Conservation (phyloP, 2,888 invertebrate species). For the Drosophila vallismaia region DNA sequence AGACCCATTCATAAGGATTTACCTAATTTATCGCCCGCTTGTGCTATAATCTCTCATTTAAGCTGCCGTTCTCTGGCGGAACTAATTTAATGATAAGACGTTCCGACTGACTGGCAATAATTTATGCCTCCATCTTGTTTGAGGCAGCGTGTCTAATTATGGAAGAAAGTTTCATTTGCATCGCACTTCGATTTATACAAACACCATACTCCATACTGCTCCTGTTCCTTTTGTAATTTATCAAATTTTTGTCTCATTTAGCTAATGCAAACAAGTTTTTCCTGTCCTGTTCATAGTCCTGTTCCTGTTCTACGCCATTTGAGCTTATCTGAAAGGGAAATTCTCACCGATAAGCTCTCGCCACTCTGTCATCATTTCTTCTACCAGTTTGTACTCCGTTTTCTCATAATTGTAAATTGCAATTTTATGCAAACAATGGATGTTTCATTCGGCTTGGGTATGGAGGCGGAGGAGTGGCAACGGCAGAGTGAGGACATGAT, state of each 20-base stretch:
- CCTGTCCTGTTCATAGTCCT: constrained; percentile 25
- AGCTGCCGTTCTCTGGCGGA: constrained; percentile 30
- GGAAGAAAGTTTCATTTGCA: constrained; percentile 35
- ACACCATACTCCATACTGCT: background rate
- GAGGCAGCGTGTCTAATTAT: constrained; percentile 72
- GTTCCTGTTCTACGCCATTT: constrained; percentile 6
- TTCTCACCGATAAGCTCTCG: constrained; percentile 33
- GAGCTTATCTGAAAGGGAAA: constrained; percentile 41
- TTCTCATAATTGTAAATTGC: constrained; percentile 82
- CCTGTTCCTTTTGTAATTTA: constrained; percentile 49
- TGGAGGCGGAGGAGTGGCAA: background rate
- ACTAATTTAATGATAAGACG: constrained; percentile 76
- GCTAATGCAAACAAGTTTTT: constrained; percentile 54
- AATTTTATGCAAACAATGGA: constrained; percentile 80
- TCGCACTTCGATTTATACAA: constrained; percentile 1
- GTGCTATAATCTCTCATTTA: constrained; percentile 73
- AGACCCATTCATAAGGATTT: constrained; percentile 74
- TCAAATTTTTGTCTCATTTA: constrained; percentile 73
- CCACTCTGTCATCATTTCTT: constrained; percentile 40
- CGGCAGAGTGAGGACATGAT: constrained; percentile 61
- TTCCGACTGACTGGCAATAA: constrained; percentile 43
- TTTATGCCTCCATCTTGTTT: constrained; percentile 47
- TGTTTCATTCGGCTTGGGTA: background rate
- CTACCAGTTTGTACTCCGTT: constrained; percentile 41
- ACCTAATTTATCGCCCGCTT: constrained; percentile 66